phyloP scores from a whole-genome alignment of 2,888 invertebrate genomes.

The Nebria brevicollis region DNA sequence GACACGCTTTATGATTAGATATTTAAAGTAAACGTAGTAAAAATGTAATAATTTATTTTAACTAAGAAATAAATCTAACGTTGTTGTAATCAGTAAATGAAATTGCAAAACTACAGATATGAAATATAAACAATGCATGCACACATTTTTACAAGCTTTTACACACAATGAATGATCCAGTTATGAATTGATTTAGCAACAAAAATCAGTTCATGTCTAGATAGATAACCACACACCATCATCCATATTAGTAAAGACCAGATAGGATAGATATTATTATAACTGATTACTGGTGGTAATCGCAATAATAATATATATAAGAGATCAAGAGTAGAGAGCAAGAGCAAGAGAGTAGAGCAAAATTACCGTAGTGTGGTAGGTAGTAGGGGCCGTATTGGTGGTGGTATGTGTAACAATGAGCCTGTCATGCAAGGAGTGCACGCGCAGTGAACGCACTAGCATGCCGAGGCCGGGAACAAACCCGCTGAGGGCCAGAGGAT shows the following conservation, averaged over 20 bases:
- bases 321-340: constrained; percentile 30
- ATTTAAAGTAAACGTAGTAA: too few species aligned
- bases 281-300: not conserved
- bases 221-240: not conserved
- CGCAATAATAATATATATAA: constrained; percentile 49
- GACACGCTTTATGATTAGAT: too few species aligned
- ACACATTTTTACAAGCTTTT: too few species aligned
- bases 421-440: constrained; percentile 61
- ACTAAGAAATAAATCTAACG: too few species aligned
- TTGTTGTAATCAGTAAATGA: too few species aligned
- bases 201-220: too few species aligned
- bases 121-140: too few species aligned
- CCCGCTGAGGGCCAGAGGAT: constrained; percentile 48
- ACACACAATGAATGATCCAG: not conserved
- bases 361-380: constrained; percentile 60
- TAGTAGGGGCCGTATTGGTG: constrained; percentile 50
- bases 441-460: constrained; percentile 60
- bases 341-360: constrained; percentile 51
- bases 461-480: constrained; percentile 56
- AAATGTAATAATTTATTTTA: too few species aligned
- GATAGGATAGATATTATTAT: constrained; percentile 37
- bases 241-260: not conserved
- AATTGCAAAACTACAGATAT: too few species aligned
- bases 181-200: not conserved
- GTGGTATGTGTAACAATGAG: constrained; percentile 58